Percentiles rank a stretch among this genome's conserved stretches.
These are phyloP conservation scores for Dendrocincla tyrannina DNA, from an alignment of 2,797 vertebrate genomes.

Conservation along the genomic window DNA sequence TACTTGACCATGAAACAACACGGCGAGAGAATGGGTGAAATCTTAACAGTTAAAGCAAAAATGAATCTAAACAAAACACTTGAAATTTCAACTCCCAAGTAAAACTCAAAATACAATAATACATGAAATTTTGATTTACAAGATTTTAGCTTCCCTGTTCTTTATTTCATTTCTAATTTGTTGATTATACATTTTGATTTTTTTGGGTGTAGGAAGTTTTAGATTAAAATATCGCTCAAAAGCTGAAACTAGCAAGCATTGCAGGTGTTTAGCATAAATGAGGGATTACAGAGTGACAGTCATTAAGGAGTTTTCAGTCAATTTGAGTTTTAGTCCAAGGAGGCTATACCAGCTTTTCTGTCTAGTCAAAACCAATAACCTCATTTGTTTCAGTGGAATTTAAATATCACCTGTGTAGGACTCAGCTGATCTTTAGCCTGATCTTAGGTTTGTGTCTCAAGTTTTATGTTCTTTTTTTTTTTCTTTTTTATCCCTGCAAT, in stretches of 20 bases:
- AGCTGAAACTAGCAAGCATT: background rate
- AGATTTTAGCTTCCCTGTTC: background rate
- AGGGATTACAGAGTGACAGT: background rate
- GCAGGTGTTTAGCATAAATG: background rate
- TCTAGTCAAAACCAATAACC: background rate
- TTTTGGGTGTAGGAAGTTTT: background rate
- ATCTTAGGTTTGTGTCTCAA: background rate
- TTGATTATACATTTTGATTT: background rate
- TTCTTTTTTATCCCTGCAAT: background rate
- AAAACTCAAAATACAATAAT: background rate
- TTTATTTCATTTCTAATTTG: background rate
- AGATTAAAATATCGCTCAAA: background rate
- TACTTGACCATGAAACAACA: background rate
- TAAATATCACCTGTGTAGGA: background rate
- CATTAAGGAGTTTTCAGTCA: background rate
- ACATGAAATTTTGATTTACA: background rate
- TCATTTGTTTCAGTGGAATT: background rate
- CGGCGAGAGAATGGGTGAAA: background rate
- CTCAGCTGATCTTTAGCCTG: background rate
- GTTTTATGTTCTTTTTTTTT: background rate
- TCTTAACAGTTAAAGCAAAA: background rate
- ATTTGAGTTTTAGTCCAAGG: background rate
- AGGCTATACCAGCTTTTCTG: background rate
- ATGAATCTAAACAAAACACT: background rate
- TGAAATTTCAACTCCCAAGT: background rate